Conservation (phyloP, 1,140 invertebrate genomes). For the Orius insidiosus region DNA sequence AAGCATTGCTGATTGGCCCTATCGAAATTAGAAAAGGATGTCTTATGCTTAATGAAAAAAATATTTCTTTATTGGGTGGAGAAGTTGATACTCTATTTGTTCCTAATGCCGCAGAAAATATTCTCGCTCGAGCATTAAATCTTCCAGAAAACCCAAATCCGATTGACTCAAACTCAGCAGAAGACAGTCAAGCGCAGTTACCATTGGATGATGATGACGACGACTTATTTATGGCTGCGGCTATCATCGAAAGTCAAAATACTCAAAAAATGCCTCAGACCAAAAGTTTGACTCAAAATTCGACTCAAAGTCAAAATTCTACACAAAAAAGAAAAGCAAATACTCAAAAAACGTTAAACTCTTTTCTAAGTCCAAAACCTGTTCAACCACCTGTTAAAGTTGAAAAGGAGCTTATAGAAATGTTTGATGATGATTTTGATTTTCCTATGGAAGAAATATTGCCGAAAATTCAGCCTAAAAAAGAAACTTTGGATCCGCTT, state of each 20-base stretch:
- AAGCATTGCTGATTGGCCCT: slow-evolving; percentile 43
- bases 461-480: neutral
- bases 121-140: slow-evolving; percentile 39
- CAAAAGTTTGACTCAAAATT: neutral
- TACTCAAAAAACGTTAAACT: neutral
- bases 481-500: slow-evolving; percentile 1
- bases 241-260: neutral
- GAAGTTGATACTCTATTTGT: slow-evolving; percentile 47
- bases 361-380: neutral
- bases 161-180: neutral
- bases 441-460: slow-evolving; percentile 1
- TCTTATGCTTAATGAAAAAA: slow-evolving; percentile 42
- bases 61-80: slow-evolving; percentile 49
- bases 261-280: neutral
- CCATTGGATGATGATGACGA: slow-evolving; percentile 13
- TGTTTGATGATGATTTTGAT: slow-evolving; percentile 12
- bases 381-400: neutral
- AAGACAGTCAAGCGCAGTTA: neutral
- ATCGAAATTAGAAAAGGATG: slow-evolving; percentile 50
- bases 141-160: slow-evolving; percentile 18
- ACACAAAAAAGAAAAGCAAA: neutral
- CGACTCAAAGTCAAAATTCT: neutral
- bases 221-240: neutral
- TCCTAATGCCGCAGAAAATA: slow-evolving; percentile 38
- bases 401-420: neutral